Evolutionary conservation across 2,797 vertebrate species (phyloP).

Genomic region (Microchirus variegatus): DNA sequence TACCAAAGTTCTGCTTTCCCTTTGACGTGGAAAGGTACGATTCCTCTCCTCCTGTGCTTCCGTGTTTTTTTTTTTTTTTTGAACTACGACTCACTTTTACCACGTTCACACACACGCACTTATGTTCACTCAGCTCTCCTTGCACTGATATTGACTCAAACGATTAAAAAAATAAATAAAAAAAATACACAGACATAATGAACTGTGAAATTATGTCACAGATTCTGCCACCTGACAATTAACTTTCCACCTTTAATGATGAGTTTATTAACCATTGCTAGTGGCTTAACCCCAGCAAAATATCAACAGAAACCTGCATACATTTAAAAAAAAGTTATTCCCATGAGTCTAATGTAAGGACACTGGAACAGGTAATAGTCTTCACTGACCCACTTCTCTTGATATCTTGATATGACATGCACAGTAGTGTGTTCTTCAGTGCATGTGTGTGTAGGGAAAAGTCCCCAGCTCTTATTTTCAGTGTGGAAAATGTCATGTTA

Average conservation of each 20-base stretch:
- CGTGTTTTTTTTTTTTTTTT: slow-evolving; percentile 37
- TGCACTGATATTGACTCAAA: slow-evolving; percentile 13
- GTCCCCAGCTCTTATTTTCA: slow-evolving; percentile 43
- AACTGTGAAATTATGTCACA: slow-evolving; percentile 12
- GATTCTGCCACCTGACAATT: too few relatives aligned
- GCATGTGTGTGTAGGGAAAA: slow-evolving; percentile 10
- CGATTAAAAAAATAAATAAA: slow-evolving; percentile 16
- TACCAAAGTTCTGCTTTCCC: slow-evolving; percentile 99
- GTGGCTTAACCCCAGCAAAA: neutral
- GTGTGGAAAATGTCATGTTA: slow-evolving; percentile 63
- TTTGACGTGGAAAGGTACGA: slow-evolving; percentile 95
- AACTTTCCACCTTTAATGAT: slow-evolving; percentile 1
- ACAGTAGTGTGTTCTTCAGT: slow-evolving; percentile 9
- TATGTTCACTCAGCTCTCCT: slow-evolving; percentile 5
- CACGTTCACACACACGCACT: slow-evolving; percentile 8
- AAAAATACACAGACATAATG: slow-evolving; percentile 6
- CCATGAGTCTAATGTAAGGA: slow-evolving; percentile 5
- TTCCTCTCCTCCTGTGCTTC: slow-evolving; percentile 49
- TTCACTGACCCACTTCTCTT: slow-evolving; percentile 9
- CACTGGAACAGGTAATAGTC: slow-evolving; percentile 16
- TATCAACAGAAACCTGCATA: too few relatives aligned
- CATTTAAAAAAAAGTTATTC: neutral
- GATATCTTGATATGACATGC: neutral
- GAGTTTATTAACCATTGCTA: slow-evolving; percentile 12
- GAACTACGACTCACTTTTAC: slow-evolving; percentile 17